Base-by-base conservation (phyloP, 2,888 invertebrate genomes). In the Mythimna vitellina region DNA sequence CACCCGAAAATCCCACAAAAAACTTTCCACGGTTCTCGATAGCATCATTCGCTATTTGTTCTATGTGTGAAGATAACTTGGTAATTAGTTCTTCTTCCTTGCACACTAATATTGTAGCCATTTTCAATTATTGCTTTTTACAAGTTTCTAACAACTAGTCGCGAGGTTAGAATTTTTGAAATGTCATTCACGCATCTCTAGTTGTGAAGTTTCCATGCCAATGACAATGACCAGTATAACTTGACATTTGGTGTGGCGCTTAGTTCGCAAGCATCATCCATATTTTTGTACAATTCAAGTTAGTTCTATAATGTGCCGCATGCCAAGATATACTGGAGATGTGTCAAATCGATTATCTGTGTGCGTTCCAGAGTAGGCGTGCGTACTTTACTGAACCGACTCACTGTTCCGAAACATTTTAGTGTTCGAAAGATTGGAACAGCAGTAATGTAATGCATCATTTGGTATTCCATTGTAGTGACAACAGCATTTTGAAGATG, bases 1-100 rank as follows among this genome's bases (percentile, higher is more conserved):
- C 94, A 98, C 98, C 98, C 89, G 98, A 98, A 82, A 98, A 96
- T 53, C 98, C 98, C 74, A 98, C 93, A 88, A 97, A 97, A 94
- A 98, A 98, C 68, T 96, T 93, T 78, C 97, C 97, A 78, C 97
- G 96, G 78, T 93, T 96, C 62, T 95, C 90, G 72, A 98, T 97
- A 38, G 97, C 97, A 84, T 97, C 96, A 77, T 97, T 97, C 0
- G 98, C 97, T 86, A 96, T 96, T 84, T 96, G 96, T 89, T 98
- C 97, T 56, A 98, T 96, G 83, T 97, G 96, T 6, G 94, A 92
- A 67, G 97, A 94, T 32, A 98, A 93, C 88, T 97, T 96, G 63
- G 93, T 92, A 57, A 97, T 96, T 25, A 98, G 97, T 87, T 97
- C 96, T 68, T 92, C 90, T 89, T 97, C 97, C 82, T 96, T 94